phyloP scores from a whole-genome alignment of 2,888 invertebrate genomes.

The Lymantria dispar region DNA sequence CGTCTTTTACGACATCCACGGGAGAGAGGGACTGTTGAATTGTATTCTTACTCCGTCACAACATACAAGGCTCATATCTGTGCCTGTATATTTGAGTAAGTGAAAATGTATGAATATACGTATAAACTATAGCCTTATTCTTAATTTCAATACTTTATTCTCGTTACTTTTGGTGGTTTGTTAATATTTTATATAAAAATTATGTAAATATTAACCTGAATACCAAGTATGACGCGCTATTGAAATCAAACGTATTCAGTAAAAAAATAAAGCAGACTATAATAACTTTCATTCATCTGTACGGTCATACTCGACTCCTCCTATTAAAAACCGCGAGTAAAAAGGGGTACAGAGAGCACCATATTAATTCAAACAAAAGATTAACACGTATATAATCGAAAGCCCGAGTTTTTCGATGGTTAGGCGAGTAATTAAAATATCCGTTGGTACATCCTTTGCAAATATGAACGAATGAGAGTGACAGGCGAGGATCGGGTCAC shows the following conservation, averaged over 20 bases:
- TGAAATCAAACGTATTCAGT: constrained; percentile 6
- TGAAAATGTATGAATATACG: too few relatives aligned
- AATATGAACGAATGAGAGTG: constrained; percentile 42
- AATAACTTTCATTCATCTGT: constrained; percentile 34
- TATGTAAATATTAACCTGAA: constrained; percentile 4
- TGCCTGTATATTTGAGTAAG: too few relatives aligned
- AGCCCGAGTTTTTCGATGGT: constrained; percentile 47
- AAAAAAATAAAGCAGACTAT: constrained; percentile 13
- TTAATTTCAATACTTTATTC: too few relatives aligned
- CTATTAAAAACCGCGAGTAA: constrained; percentile 40
- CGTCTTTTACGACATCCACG: too few relatives aligned
- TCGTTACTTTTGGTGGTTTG: too few relatives aligned
- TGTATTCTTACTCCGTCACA: too few relatives aligned
- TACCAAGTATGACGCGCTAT: constrained; percentile 11
- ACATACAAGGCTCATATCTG: too few relatives aligned
- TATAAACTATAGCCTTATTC: too few relatives aligned
- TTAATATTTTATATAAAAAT: too few relatives aligned
- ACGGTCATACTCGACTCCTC: constrained; percentile 28
- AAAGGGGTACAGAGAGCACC: constrained; percentile 42
- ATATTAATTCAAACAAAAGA: constrained; percentile 55
- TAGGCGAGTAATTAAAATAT: constrained; percentile 50
- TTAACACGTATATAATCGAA: constrained; percentile 48
- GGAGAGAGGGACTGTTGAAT: too few relatives aligned
- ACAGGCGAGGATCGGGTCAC: constrained; percentile 49
- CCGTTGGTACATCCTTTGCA: constrained; percentile 32